These are phyloP conservation scores for Montipora foliosa DNA, from an alignment of 64 coral and sea anemone genomes.

Conservation along the genomic window DNA sequence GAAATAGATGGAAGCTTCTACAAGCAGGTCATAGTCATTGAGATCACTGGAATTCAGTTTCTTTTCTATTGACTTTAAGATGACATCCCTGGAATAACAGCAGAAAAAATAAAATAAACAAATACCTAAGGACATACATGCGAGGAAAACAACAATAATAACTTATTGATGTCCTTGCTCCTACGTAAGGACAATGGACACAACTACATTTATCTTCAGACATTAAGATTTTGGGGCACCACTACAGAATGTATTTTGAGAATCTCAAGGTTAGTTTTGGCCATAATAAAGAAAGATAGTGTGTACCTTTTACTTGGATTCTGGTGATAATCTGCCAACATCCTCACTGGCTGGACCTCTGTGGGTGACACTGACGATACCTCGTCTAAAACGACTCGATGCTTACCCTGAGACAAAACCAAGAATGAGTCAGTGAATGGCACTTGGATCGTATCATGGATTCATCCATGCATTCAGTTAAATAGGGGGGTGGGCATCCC, in stretches of 20 bases:
- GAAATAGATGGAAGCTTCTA: slow-evolving; percentile 89
- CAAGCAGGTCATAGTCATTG: slow-evolving; percentile 95
- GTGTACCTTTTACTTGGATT: slow-evolving; percentile 86
- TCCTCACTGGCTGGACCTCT: slow-evolving; percentile 92
- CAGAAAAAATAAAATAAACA: not conserved
- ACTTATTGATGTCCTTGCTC: too few relatives aligned
- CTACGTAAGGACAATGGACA: too few relatives aligned
- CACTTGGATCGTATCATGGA: too few relatives aligned
- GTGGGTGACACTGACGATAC: slow-evolving; percentile 84
- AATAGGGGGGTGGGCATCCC: too few relatives aligned
- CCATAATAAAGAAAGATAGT: too few relatives aligned
- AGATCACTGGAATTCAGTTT: slow-evolving; percentile 94
- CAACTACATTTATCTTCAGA: too few relatives aligned
- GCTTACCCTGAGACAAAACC: slow-evolving; percentile 80
- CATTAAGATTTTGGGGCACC: too few relatives aligned
- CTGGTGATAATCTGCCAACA: slow-evolving; percentile 95
- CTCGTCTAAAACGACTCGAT: slow-evolving; percentile 96
- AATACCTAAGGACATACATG: too few relatives aligned
- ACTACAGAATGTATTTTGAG: too few relatives aligned
- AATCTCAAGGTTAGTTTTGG: too few relatives aligned
- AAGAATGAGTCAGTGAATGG: not conserved
- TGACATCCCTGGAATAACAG: slow-evolving; percentile 72
- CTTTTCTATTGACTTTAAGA: slow-evolving; percentile 90
- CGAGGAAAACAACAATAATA: too few relatives aligned
- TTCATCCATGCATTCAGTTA: too few relatives aligned